Conservation (phyloP, 2,888 invertebrate species). For the Cataglyphis rosenhaueri region DNA sequence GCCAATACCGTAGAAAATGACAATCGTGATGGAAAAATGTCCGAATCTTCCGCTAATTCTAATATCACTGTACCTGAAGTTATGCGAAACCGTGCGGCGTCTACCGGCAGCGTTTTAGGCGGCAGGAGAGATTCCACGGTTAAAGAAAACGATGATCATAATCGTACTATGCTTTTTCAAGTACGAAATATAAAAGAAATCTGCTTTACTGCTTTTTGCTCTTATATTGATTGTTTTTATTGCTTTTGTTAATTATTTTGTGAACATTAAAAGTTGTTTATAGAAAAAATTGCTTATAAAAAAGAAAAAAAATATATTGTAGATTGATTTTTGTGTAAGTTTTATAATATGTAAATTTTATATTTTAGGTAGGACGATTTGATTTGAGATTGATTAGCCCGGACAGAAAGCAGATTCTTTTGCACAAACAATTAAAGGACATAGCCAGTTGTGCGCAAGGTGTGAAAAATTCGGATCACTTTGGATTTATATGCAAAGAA, state of each 20-base stretch:
- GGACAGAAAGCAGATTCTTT: constrained; percentile 95
- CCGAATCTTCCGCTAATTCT: constrained; percentile 71
- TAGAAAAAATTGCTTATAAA: not conserved
- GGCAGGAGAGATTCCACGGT: constrained; percentile 80
- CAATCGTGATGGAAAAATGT: constrained; percentile 69
- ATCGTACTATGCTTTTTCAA: constrained; percentile 97
- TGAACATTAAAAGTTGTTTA: not conserved
- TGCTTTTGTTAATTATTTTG: not conserved
- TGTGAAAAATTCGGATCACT: constrained; percentile 92
- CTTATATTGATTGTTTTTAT: not conserved
- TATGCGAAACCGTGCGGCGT: constrained; percentile 85
- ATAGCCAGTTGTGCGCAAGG: constrained; percentile 95
- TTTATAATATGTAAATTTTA: constrained; percentile 9
- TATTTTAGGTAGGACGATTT: constrained; percentile 91
- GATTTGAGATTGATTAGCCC: constrained; percentile 97
- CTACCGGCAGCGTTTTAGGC: constrained; percentile 84
- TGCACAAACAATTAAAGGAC: constrained; percentile 95
- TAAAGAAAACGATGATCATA: constrained; percentile 88
- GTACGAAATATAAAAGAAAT: constrained; percentile 85
- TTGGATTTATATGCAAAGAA: constrained; percentile 97
- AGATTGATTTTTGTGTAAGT: not conserved
- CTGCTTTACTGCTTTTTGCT: not conserved
- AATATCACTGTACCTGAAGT: constrained; percentile 81
- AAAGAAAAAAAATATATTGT: not conserved
- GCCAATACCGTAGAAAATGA: constrained; percentile 70